A percentile compares a stretch with the other conserved stretches of the same genome.
These are phyloP conservation scores for Paracentrotus lividus DNA, from an alignment of 53 echinoderm and acorn worm genomes.

Conservation along the genomic window DNA sequence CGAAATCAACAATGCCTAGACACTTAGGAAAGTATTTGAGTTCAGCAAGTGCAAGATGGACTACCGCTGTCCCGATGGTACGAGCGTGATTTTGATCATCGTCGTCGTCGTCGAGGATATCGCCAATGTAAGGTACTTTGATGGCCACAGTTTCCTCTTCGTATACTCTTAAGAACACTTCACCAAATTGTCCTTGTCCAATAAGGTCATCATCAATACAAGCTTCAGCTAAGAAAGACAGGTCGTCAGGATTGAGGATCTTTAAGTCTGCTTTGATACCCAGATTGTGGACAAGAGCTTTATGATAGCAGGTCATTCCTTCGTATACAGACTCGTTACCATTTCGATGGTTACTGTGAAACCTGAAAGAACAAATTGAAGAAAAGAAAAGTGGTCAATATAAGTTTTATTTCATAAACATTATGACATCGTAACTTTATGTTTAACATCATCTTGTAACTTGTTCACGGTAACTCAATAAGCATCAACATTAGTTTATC, in stretches of 20 bases:
- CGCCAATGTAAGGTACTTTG: slow-evolving; percentile 2
- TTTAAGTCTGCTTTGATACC: neutral
- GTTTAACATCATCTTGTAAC: no score
- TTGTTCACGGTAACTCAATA: no score
- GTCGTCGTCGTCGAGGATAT: neutral
- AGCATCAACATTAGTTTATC: no score
- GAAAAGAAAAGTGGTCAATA: no score
- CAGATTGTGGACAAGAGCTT: neutral
- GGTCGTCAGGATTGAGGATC: neutral
- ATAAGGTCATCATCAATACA: neutral
- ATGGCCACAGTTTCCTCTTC: neutral
- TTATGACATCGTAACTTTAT: no score
- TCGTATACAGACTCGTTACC: neutral
- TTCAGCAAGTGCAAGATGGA: slow-evolving; percentile 28
- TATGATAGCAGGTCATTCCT: slow-evolving; percentile 13
- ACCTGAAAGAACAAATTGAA: neutral
- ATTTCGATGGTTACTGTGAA: neutral
- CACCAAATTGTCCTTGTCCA: slow-evolving; percentile 8
- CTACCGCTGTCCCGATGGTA: neutral
- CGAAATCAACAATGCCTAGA: neutral
- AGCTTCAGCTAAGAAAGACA: neutral
- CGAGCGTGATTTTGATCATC: slow-evolving; percentile 37
- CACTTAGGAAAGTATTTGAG: neutral
- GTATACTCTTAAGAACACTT: slow-evolving; percentile 6
- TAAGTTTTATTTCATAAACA: no score